phyloP scores from a whole-genome alignment of 2,888 invertebrate genomes.

The Eilema caniola region DNA sequence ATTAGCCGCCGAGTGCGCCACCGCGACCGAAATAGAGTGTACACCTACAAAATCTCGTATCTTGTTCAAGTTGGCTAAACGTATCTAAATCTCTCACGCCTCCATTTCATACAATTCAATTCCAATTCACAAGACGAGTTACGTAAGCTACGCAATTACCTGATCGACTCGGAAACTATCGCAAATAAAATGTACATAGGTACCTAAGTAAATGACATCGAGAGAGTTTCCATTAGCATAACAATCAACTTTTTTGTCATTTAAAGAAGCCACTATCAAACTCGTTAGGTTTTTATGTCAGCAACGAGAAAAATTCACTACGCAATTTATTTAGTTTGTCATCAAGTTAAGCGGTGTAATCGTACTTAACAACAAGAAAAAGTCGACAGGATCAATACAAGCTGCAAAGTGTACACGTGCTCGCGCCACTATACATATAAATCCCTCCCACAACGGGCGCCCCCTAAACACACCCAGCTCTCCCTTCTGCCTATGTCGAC shows the following conservation, averaged over 20 bases:
- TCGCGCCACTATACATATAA: conserved; percentile 84
- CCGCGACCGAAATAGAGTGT: conserved; percentile 85
- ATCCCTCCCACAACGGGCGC: conserved; percentile 80
- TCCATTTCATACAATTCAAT: conserved; percentile 52
- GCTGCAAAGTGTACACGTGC: conserved; percentile 87
- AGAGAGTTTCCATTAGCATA: not conserved
- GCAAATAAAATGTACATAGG: not conserved
- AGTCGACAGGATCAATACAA: conserved; percentile 78
- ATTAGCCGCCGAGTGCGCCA: conserved; percentile 85
- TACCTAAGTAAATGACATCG: not conserved
- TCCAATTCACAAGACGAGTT: not conserved
- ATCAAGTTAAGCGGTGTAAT: not conserved
- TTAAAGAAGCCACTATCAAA: not conserved
- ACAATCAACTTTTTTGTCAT: not conserved
- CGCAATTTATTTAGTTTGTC: not conserved
- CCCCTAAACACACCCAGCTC: conserved; percentile 77
- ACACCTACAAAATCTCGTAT: conserved; percentile 64
- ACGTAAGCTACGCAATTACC: not conserved
- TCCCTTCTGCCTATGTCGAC: conserved; percentile 74
- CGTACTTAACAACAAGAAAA: conserved; percentile 66
- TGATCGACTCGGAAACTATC: not conserved
- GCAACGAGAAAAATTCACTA: not conserved
- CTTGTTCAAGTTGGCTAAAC: conserved; percentile 57
- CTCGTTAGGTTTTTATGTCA: not conserved
- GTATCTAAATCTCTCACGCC: conserved; percentile 70